Percentiles rank a stretch among this genome's conserved stretches.
Conservation (phyloP, 2,888 invertebrate genomes). For the Apamea anceps region DNA sequence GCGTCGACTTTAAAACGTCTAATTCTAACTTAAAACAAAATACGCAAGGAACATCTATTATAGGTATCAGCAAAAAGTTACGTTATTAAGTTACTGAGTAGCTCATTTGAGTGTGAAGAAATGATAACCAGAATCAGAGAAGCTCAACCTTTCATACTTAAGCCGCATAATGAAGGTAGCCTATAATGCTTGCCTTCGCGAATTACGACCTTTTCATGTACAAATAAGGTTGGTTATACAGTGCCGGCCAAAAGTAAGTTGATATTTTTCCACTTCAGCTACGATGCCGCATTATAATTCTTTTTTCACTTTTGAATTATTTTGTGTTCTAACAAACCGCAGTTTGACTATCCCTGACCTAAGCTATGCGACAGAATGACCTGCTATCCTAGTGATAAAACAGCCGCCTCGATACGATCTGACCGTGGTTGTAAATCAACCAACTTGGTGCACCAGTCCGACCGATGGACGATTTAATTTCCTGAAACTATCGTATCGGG, state of each 20-base stretch:
- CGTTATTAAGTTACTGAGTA: conserved; percentile 1
- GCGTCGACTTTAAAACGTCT: neutral
- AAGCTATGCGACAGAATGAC: neutral
- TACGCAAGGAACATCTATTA: conserved; percentile 9
- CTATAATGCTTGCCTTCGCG: neutral
- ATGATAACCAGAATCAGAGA: conserved; percentile 24
- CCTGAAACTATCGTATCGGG: conserved; percentile 34
- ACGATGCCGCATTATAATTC: neutral
- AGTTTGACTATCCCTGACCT: neutral
- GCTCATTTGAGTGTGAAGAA: conserved; percentile 19
- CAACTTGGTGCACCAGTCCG: conserved; percentile 1
- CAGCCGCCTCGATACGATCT: conserved; percentile 21
- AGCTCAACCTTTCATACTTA: conserved; percentile 3
- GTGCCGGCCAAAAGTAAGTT: neutral
- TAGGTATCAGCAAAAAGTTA: conserved; percentile 13
- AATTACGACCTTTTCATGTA: neutral
- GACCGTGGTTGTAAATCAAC: conserved; percentile 42
- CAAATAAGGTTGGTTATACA: neutral
- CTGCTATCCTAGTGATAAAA: conserved; percentile 6
- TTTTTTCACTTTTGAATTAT: neutral
- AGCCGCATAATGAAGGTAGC: neutral
- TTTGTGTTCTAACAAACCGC: neutral
- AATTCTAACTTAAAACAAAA: neutral
- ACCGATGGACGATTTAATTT: conserved; percentile 36
- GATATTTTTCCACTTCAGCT: neutral